Conservation (phyloP, 2,797 vertebrate species). For the Acrossocheilus wenchowensis region DNA sequence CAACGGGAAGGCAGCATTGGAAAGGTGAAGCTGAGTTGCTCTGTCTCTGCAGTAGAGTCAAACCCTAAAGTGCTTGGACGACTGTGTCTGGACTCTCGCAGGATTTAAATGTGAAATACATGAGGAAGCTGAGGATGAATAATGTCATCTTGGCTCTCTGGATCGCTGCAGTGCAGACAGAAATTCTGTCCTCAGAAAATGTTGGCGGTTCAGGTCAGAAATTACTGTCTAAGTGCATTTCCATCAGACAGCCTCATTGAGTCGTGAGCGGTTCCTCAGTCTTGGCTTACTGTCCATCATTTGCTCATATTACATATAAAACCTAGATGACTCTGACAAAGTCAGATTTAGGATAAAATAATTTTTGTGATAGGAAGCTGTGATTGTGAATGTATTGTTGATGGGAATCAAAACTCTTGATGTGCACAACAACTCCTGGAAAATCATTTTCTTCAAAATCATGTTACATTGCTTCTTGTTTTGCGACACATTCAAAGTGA, state of each 20-base stretch:
- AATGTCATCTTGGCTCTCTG: constrained; percentile 38
- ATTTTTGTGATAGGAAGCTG: neutral
- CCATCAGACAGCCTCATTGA: constrained; percentile 28
- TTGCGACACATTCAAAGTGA: neutral
- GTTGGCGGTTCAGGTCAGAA: constrained; percentile 47
- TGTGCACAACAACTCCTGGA: neutral
- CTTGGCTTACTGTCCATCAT: neutral
- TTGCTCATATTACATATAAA: too few relatives aligned
- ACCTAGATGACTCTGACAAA: too few relatives aligned
- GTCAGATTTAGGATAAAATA: neutral
- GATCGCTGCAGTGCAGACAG: constrained; percentile 9
- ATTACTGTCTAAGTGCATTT: constrained; percentile 52
- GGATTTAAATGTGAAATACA: constrained; percentile 57
- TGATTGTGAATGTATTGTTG: neutral
- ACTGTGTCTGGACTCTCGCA: constrained; percentile 46
- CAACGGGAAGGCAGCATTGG: neutral
- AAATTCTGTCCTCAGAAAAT: constrained; percentile 45
- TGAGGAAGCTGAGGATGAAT: constrained; percentile 45
- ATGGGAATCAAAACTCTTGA: neutral
- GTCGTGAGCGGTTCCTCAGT: constrained; percentile 18
- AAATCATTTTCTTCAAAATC: too few relatives aligned
- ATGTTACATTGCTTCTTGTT: neutral
- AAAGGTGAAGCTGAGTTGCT: constrained; percentile 22
- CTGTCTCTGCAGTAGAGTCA: constrained; percentile 14
- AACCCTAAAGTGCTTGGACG: constrained; percentile 45